Base-by-base conservation (phyloP, 2,113 vertebrate species). In the Cyphomyrus plagiostoma region DNA sequence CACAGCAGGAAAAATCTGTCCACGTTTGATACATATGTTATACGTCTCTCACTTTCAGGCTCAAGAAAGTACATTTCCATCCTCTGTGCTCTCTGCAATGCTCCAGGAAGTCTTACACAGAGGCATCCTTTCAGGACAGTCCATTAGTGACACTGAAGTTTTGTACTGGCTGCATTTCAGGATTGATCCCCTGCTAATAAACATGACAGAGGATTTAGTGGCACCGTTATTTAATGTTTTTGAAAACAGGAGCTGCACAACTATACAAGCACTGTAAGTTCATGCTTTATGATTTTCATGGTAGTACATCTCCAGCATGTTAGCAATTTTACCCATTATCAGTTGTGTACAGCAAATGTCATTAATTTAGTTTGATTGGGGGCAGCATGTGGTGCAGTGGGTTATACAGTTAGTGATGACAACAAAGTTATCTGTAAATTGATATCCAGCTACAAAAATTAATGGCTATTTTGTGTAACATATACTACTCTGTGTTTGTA, bases 101-200 rank as follows among this genome's bases (percentile, higher is more conserved):
- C 66, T 96, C 50, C 90, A 95, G 58, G 92, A 94, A 8, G 94
- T 95, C 87, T 96, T 96, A 46, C 45, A 92, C 6, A 93, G 94
- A 0, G 95, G 91, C 1, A 94, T 95, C 70, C 95, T 96, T 80
- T 91, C 93, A 1, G 3, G 77, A 10, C 89, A 39, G 7, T 91
- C 91, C 0, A 88, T 95, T 21, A 45, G 86, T 0, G 95, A 96
- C 17, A 21, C 48, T 0, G 89, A 26, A 0, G 92, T 95, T 48
- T 5, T 19, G 7, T 0, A 23, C n/a, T 96, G 96, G 96, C 91
- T 96, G 46, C 50, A 5, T 0, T 0, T 23, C 11, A 91, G 93
- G 21, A 88, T 96, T 30, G 87, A 13, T 1, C 93, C 95, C 3
- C 91, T 96, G 86, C 85, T 96, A 86, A 4, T 90, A 1, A 42